Evolutionary conservation across 2,888 invertebrate species (phyloP), one percentile per base, ranked within the genome.

Genomic region (Hirtodrosophila trivittata): DNA sequence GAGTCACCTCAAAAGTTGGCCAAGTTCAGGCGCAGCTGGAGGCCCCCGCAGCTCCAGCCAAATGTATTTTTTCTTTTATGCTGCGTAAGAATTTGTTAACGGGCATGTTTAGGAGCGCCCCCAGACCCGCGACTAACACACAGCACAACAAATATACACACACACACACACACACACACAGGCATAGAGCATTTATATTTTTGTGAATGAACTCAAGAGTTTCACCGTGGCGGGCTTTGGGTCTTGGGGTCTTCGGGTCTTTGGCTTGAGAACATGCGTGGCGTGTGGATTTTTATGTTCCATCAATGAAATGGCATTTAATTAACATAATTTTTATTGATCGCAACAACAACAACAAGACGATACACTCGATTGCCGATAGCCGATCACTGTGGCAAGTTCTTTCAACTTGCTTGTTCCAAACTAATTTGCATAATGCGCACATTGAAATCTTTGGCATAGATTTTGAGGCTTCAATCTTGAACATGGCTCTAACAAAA

Each of bases 291-390:
- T 83, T 80, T 80, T 80, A 80, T 80, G 80, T 77, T 77, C 85
- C 84, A 81, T 80, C 85, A 80, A 80, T 80, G 86, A 80, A 80
- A 86, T 86, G 77, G 80, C 86, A 81, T 80, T 86, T 80, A 80
- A 86, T 80, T 80, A 80, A 77, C 80, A 80, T 80, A 80, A 80
- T 80, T 80, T 80, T 80, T 80, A 80, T 80, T 80, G 80, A 80
- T 86, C 67, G 75, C 47, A 64, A n/a, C 41, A 56, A 33, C 30
- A 58, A 45, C 47, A 47, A 46, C 14, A 57, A 25, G 21, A 13
- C 12, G 33, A 41, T 13, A 42, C 28, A n/a, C n/a, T n/a, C n/a
- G n/a, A n/a, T 64, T 64, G 43, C 13, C 50, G 66, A 42, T 47
- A 49, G 55, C 47, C 63, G 68, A 70, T 77, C 78, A 78, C 57